Percentiles rank a stretch among this genome's conserved stretches.
Evolutionary conservation across 1,140 invertebrate species (phyloP).

Genomic region (Bacillus rossius): DNA sequence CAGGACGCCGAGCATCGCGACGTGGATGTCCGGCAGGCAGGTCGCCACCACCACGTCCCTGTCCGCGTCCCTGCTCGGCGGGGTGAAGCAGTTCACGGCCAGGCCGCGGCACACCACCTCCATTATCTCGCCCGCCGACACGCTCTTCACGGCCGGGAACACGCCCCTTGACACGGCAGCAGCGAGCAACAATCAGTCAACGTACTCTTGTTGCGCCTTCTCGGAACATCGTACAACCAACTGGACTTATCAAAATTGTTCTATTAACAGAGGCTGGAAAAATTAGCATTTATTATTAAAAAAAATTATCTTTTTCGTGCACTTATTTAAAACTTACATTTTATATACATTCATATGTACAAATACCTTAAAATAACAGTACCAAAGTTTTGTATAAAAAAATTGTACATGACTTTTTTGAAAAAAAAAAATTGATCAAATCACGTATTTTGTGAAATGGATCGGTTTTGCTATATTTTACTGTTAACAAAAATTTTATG

Average conservation of each 20-base stretch:
- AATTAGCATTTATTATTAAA: neutral
- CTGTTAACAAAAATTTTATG: no score
- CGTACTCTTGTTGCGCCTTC: no score
- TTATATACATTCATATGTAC: neutral
- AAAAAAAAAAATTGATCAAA: no score
- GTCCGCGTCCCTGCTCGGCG: neutral
- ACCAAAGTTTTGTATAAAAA: no score
- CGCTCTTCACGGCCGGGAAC: conserved; percentile 3
- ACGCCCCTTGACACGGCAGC: neutral
- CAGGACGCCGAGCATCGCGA: neutral
- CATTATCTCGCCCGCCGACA: neutral
- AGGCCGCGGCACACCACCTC: conserved; percentile 4
- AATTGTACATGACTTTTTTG: no score
- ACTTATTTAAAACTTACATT: neutral
- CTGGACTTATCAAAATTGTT: neutral
- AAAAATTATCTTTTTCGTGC: neutral
- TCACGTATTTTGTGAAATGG: no score
- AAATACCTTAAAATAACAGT: neutral
- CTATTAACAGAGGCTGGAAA: no score
- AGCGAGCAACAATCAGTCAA: no score
- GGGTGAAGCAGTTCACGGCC: neutral
- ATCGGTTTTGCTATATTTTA: no score
- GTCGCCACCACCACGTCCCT: neutral
- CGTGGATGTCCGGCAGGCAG: conserved; percentile 1
- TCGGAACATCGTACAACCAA: no score